Percentiles rank a stretch among this genome's conserved stretches.
These are phyloP conservation scores for Volucella bombylans DNA, from an alignment of 2,888 invertebrate species.

Conservation along the genomic window DNA sequence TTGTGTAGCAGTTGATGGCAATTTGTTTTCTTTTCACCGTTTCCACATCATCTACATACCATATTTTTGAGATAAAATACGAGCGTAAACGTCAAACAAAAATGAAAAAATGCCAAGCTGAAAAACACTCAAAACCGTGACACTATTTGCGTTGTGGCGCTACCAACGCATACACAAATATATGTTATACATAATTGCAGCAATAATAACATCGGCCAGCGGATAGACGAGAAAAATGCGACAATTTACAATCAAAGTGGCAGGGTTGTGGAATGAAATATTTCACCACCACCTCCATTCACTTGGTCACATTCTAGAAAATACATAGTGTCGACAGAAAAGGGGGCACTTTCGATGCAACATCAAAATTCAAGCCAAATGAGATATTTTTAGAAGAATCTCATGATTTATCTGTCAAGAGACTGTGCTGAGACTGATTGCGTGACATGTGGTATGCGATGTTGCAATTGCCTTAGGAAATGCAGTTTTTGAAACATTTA, in stretches of 20 bases:
- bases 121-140: conserved; percentile 46
- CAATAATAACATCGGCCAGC: conserved; percentile 35
- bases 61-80: conserved; percentile 13
- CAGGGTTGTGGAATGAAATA: background rate
- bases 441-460: background rate
- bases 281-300: conserved; percentile 31
- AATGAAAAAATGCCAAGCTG: conserved; percentile 38
- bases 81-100: conserved; percentile 1
- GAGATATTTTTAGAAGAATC: conserved; percentile 49
- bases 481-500: background rate
- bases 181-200: conserved; percentile 14
- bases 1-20: conserved; percentile 41
- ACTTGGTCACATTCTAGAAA: conserved; percentile 35
- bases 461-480: conserved; percentile 17
- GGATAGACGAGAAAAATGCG: conserved; percentile 22
- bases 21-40: conserved; percentile 24
- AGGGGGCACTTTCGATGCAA: conserved; percentile 7
- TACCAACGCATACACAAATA: conserved; percentile 17
- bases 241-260: conserved; percentile 50
- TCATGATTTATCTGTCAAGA: conserved; percentile 52
- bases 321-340: conserved; percentile 14
- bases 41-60: conserved; percentile 25
- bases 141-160: conserved; percentile 61
- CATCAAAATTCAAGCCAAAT: conserved; percentile 40
- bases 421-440: conserved; percentile 25